phyloP scores from a whole-genome alignment of 1,140 invertebrate species.

The Ericerus pela region DNA sequence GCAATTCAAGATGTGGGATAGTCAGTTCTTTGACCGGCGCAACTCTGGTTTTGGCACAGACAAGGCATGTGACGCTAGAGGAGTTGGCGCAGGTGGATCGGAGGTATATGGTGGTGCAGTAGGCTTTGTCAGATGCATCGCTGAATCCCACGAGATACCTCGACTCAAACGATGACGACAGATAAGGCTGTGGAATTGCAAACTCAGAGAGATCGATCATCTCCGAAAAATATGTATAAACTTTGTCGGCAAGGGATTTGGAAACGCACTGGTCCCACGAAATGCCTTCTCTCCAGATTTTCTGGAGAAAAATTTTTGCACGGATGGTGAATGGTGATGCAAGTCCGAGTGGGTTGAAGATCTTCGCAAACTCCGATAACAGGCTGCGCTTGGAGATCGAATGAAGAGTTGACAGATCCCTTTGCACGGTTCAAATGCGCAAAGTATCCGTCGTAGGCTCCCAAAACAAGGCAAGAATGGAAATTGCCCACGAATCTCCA shows the following conservation, averaged over 20 bases:
- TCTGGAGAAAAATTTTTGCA: conserved; percentile 4
- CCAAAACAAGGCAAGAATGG: background rate
- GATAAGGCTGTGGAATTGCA: no score
- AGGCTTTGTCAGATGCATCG: no score
- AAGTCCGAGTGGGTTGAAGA: conserved; percentile 7
- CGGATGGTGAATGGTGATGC: background rate
- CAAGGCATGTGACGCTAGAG: no score
- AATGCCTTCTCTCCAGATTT: background rate
- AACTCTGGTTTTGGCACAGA: conserved; percentile 28
- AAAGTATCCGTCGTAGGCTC: background rate
- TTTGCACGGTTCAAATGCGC: background rate
- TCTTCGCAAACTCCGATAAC: background rate
- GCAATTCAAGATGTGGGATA: conserved; percentile 31
- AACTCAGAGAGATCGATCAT: no score
- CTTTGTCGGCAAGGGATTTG: background rate
- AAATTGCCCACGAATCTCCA: background rate
- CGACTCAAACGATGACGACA: no score
- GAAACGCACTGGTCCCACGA: conserved; percentile 1
- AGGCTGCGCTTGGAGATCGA: background rate
- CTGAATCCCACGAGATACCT: no score
- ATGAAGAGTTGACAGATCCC: background rate
- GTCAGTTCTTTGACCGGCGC: conserved; percentile 27
- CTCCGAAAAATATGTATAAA: no score
- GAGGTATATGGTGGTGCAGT: no score
- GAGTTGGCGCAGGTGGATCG: no score